phyloP scores from a whole-genome alignment of 2,113 vertebrate genomes.

The Odobenus rosmarus region DNA sequence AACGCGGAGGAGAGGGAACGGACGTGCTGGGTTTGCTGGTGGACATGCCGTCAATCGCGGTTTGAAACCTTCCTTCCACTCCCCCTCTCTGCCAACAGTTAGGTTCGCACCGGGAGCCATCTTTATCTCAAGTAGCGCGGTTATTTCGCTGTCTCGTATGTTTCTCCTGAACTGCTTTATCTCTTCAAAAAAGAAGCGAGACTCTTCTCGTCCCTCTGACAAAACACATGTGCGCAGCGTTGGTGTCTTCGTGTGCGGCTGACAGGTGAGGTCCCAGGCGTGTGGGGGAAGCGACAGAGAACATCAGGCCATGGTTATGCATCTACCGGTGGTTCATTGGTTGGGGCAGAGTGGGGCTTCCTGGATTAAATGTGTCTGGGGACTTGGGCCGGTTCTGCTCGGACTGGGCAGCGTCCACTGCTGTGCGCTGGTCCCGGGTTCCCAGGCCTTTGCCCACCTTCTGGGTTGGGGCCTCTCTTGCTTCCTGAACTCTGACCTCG shows the following conservation, averaged over 20 bases:
- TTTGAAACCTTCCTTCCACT: background rate
- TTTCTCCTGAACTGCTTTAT: too few species aligned
- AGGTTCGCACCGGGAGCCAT: background rate
- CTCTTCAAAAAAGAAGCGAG: background rate
- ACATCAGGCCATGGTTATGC: background rate
- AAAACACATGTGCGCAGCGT: too few species aligned
- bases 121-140: background rate
- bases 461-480: background rate
- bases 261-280: background rate
- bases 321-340: accelerated
- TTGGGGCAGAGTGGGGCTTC: background rate
- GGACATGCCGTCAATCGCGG: background rate
- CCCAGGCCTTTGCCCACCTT: too few species aligned
- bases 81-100: accelerated
- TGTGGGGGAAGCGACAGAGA: background rate
- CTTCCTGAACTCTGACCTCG: background rate
- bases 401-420: accelerated
- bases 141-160: accelerated
- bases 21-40: too few species aligned
- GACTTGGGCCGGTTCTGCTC: accelerated
- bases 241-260: background rate
- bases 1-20: accelerated
- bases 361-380: too few species aligned
- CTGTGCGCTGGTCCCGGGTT: accelerated
- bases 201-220: background rate